phyloP scores from a whole-genome alignment of 1,140 invertebrate genomes.

The Propsilocerus akamusi region DNA sequence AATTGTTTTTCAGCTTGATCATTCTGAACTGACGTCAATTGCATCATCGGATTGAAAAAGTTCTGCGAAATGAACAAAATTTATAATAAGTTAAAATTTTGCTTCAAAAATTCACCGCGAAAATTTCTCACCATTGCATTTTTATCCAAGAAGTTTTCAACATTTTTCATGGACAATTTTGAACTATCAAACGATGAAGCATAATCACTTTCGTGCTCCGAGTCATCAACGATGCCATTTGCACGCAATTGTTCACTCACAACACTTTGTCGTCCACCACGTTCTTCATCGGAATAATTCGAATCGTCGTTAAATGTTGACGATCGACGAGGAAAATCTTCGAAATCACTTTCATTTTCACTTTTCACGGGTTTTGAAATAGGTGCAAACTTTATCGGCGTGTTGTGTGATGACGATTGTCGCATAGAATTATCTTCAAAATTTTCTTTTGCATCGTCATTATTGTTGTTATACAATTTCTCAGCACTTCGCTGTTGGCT shows the following conservation, averaged over 20 bases:
- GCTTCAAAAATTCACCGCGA: neutral
- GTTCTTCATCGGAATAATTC: neutral
- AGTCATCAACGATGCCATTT: neutral
- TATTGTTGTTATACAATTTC: neutral
- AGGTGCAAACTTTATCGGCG: neutral
- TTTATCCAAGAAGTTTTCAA: constrained; percentile 1
- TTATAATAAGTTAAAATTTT: neutral
- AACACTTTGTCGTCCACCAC: neutral
- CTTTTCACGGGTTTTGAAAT: neutral
- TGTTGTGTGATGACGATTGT: neutral
- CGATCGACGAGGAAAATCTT: neutral
- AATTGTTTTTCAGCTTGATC: neutral
- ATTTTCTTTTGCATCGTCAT: neutral
- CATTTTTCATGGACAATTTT: neutral
- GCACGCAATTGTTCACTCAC: neutral
- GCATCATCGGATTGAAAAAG: constrained; percentile 1
- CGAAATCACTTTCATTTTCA: constrained; percentile 2
- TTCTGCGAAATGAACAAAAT: constrained; percentile 13
- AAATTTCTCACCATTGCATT: neutral
- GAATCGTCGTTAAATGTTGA: neutral
- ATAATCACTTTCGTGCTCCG: neutral
- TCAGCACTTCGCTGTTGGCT: neutral
- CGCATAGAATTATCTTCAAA: neutral
- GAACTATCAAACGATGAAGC: constrained; percentile 1
- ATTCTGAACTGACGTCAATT: neutral